Conservation (phyloP, 2,113 vertebrate genomes). For the Pogonocichla stellata region DNA sequence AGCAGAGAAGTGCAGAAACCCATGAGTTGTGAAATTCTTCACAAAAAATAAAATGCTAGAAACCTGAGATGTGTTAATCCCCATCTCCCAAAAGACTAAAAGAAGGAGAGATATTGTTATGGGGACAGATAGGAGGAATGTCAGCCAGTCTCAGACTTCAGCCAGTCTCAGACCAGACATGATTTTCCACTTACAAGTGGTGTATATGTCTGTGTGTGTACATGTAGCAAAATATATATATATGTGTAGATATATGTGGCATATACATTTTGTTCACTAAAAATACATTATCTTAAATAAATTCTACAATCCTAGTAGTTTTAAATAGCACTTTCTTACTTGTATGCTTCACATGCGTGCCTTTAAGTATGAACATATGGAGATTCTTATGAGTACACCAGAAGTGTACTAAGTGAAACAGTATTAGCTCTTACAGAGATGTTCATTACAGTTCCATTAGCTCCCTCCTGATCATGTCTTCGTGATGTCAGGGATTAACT, state of each 20-base stretch:
- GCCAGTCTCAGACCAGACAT: not conserved
- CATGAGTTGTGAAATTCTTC: not conserved
- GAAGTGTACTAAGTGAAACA: not conserved
- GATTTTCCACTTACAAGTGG: not conserved
- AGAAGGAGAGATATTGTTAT: not conserved
- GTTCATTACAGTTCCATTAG: not conserved
- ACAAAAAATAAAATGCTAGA: not conserved
- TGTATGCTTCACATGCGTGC: not conserved
- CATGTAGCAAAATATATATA: not conserved
- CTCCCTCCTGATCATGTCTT: not conserved
- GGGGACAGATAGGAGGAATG: not conserved
- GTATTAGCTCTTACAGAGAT: not conserved
- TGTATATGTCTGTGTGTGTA: not conserved
- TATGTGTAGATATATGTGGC: not conserved
- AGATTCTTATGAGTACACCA: not conserved
- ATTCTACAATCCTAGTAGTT: not conserved
- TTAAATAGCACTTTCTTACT: not conserved
- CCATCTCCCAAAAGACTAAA: not conserved
- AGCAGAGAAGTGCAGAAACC: not conserved
- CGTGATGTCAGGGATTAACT: not conserved
- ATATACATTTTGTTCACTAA: not conserved
- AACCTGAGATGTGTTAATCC: not conserved
- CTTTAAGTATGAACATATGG: not conserved
- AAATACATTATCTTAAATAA: not conserved
- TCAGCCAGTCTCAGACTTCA: not conserved